A percentile compares a stretch with the other conserved stretches of the same genome.
Evolutionary conservation across 1,140 invertebrate species (phyloP).

Genomic region (Zaprionus taronus): DNA sequence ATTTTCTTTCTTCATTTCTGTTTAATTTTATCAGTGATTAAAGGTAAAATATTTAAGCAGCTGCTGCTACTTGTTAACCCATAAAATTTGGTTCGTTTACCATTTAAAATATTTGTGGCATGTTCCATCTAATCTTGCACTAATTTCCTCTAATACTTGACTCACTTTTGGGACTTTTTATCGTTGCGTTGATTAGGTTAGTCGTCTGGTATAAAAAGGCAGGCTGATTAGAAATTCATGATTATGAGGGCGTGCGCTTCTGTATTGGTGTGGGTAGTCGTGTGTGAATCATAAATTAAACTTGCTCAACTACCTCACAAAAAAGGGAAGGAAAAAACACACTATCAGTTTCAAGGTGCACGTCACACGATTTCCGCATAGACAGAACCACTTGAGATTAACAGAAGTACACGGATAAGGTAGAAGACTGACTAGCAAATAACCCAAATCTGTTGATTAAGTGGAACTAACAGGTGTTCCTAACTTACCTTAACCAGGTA

Average conservation of each 20-base stretch:
- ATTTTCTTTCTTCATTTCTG: not conserved
- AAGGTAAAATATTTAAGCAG: not conserved
- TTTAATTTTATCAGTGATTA: not conserved
- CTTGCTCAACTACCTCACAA: constrained; percentile 17
- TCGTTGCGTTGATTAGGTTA: constrained; percentile 36
- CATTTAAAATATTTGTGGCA: not conserved
- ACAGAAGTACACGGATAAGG: not conserved
- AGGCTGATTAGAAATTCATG: constrained; percentile 30
- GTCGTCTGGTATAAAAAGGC: constrained; percentile 20
- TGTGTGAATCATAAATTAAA: constrained; percentile 35
- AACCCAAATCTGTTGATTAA: constrained; percentile 36
- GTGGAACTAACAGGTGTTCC: constrained; percentile 1
- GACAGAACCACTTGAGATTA: constrained; percentile 46
- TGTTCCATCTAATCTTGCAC: not conserved
- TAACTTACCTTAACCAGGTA: constrained; percentile 90
- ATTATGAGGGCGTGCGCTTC: not conserved
- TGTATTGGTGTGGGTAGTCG: not conserved
- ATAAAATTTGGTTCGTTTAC: not conserved
- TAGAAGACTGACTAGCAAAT: constrained; percentile 4
- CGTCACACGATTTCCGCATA: constrained; percentile 38
- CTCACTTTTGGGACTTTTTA: constrained; percentile 30
- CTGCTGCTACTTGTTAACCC: not conserved
- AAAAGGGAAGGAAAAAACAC: not conserved
- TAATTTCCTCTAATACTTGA: constrained; percentile 14
- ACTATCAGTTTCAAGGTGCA: constrained; percentile 22